phyloP scores from a whole-genome alignment of 2,888 invertebrate genomes.

The Drosophila birchii region DNA sequence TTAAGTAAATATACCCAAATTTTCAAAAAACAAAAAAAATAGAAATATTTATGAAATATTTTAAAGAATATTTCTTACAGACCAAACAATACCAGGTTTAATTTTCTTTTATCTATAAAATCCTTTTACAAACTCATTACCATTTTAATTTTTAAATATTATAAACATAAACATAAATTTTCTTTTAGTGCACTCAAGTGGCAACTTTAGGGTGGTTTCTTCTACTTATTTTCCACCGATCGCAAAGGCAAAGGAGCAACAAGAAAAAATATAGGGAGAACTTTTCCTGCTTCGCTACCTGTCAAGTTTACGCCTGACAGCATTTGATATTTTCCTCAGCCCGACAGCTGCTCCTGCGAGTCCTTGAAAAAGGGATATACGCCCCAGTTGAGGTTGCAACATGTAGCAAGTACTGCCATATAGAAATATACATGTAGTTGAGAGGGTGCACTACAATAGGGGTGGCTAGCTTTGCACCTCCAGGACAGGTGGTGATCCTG shows the following conservation, averaged over 20 bases:
- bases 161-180: neutral
- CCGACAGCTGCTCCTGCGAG: constrained; percentile 56
- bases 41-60: too few relatives aligned
- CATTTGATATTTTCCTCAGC: constrained; percentile 54
- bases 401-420: constrained; percentile 38
- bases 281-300: constrained; percentile 67
- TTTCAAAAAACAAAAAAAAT: too few relatives aligned
- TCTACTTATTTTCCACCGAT: constrained; percentile 15
- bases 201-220: constrained; percentile 55
- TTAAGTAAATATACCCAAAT: too few relatives aligned
- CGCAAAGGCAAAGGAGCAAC: neutral
- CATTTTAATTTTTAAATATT: neutral
- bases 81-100: too few relatives aligned
- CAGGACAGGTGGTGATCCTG: constrained; percentile 62
- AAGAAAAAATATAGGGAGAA: constrained; percentile 28
- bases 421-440: neutral
- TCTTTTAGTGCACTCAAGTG: constrained; percentile 48
- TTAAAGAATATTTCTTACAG: neutral
- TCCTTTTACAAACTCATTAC: neutral
- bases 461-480: constrained; percentile 61
- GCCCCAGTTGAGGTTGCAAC: constrained; percentile 46
- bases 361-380: constrained; percentile 65
- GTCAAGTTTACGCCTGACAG: constrained; percentile 76
- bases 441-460: constrained; percentile 50
- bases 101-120: neutral